These are phyloP conservation scores for Cosmia pyralina DNA, from an alignment of 2,888 invertebrate genomes.

Conservation along the genomic window DNA sequence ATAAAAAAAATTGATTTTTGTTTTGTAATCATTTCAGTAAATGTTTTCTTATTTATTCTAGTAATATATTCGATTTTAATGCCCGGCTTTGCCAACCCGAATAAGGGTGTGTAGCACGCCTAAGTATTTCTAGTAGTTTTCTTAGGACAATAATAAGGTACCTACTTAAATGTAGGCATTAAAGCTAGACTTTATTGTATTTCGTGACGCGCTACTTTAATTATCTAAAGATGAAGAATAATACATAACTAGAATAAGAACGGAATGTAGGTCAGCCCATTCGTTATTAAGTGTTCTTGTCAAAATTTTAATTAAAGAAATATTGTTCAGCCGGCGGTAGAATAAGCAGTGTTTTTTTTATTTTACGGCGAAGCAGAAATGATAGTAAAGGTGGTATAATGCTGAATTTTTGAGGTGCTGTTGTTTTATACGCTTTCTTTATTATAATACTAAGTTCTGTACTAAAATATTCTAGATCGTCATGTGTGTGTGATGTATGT, in stretches of 20 bases:
- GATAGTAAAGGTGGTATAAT: constrained; percentile 22
- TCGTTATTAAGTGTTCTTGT: constrained; percentile 22
- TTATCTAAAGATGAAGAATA: neutral
- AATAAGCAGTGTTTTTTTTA: constrained; percentile 35
- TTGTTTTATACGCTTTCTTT: constrained; percentile 25
- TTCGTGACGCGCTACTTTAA: neutral
- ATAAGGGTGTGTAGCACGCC: neutral
- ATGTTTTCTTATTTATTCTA: neutral
- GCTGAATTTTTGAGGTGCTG: constrained; percentile 26
- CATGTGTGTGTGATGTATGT: neutral
- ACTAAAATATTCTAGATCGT: constrained; percentile 20
- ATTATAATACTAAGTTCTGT: constrained; percentile 29
- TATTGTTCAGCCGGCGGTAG: constrained; percentile 12
- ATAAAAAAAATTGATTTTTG: too few relatives aligned
- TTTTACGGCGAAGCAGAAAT: constrained; percentile 22
- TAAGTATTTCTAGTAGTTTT: constrained; percentile 10
- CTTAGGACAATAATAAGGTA: neutral
- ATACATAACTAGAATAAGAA: constrained; percentile 17
- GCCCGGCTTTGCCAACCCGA: neutral
- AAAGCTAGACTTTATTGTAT: constrained; percentile 1
- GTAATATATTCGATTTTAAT: neutral
- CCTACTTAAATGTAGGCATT: neutral
- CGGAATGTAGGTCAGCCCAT: constrained; percentile 28
- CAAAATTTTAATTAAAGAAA: constrained; percentile 40
- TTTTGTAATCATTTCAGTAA: too few relatives aligned